Conservation (phyloP, 2,888 invertebrate species). For the Enoplolaimus lenunculus region DNA sequence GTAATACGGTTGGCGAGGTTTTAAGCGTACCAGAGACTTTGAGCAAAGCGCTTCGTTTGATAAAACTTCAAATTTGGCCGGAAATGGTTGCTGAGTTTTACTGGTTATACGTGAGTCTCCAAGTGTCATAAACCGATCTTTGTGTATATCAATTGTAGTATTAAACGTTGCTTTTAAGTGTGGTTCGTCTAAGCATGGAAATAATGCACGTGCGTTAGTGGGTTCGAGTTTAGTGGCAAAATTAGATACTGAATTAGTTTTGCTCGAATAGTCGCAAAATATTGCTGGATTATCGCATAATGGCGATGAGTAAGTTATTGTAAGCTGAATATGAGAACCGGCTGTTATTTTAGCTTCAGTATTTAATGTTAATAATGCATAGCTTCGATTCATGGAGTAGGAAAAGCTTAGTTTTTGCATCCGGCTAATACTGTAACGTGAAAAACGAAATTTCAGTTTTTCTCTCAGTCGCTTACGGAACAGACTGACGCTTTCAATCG, state of each 20-base stretch:
- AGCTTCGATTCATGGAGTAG: too few relatives aligned
- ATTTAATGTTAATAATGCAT: neutral
- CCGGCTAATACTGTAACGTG: too few relatives aligned
- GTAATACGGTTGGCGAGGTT: too few relatives aligned
- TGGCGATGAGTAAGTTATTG: neutral
- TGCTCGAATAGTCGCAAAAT: neutral
- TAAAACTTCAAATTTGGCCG: neutral
- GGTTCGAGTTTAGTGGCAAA: constrained; percentile 20
- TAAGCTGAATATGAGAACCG: neutral
- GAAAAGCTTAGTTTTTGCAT: too few relatives aligned
- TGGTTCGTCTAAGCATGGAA: constrained; percentile 21
- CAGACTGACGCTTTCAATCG: neutral
- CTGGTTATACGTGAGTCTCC: neutral
- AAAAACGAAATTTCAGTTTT: too few relatives aligned
- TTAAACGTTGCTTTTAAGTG: constrained; percentile 17
- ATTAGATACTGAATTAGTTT: neutral
- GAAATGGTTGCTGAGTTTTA: neutral
- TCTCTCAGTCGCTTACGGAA: too few relatives aligned
- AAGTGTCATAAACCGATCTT: neutral
- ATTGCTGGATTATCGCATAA: constrained; percentile 5
- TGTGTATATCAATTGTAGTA: neutral
- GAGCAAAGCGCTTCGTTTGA: constrained; percentile 6
- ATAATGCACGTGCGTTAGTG: neutral
- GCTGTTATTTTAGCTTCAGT: neutral
- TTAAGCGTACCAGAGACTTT: neutral